Evolutionary conservation across 2,888 invertebrate species (phyloP).

Genomic region (Allacma fusca): DNA sequence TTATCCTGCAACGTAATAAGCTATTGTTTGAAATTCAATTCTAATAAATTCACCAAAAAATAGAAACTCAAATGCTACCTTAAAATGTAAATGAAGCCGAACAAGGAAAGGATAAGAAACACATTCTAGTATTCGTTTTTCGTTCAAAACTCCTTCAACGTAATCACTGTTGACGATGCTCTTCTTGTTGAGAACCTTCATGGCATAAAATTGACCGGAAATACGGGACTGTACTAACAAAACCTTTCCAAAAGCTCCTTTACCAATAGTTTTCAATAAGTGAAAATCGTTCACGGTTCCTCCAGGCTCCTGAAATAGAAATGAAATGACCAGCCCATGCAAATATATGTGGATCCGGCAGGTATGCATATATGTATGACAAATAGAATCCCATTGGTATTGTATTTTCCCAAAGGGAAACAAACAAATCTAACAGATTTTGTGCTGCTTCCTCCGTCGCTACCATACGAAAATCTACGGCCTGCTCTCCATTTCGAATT

Average conservation of each 20-base stretch:
- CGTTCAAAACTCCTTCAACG: conserved; percentile 35
- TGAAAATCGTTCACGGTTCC: conserved; percentile 24
- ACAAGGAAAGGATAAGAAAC: conserved; percentile 34
- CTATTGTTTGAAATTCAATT: too few species aligned
- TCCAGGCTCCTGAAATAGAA: not conserved
- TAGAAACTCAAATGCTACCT: too few species aligned
- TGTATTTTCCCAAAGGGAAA: too few species aligned
- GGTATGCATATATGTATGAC: too few species aligned
- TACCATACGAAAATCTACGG: too few species aligned
- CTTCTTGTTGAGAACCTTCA: conserved; percentile 36
- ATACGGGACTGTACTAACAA: conserved; percentile 29
- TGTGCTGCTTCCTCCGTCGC: not conserved
- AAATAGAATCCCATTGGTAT: too few species aligned
- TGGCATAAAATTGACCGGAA: conserved; percentile 33
- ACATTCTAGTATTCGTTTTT: conserved; percentile 33
- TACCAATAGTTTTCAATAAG: conserved; percentile 27
- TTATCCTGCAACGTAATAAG: conserved; percentile 31
- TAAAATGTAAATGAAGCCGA: conserved; percentile 30
- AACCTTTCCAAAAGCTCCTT: conserved; percentile 40
- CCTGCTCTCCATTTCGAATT: conserved; percentile 26
- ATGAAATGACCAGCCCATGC: too few species aligned
- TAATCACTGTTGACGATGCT: not conserved
- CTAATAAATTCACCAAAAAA: too few species aligned
- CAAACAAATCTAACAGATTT: conserved; percentile 1
- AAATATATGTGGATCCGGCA: too few species aligned